Base-by-base conservation (phyloP, 2,888 invertebrate species). In the Dermolepida albohirtum region DNA sequence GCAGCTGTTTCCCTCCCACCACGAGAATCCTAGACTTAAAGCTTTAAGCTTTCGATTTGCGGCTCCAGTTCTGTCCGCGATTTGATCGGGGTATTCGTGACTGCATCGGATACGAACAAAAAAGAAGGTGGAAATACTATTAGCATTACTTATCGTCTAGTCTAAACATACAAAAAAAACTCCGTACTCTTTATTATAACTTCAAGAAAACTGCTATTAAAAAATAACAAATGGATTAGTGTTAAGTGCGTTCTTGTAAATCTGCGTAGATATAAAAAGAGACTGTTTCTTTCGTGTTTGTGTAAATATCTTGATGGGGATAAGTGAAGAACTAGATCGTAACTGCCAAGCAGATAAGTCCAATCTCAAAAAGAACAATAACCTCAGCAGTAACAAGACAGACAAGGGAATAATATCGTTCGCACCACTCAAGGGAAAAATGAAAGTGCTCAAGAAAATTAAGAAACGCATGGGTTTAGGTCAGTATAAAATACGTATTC, bases 381-480 rank as follows among this genome's bases (percentile, higher is more conserved):
- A 59, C 14, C 27, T 27, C 27, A 44, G 22, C 29, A 54, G 17
- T 14, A 54, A 54, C 40, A 40, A 41, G 41, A 59, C 64, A 64
- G 76, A 76, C 66, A 77, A 79, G 72, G 74, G 72, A 64, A 76
- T 76, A 72, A 84, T 82, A 70, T 82, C 85, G 64, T 82, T 86
- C 70, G 84, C 86, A 67, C 86, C 87, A 6, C 76, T 87, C 68
- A 85, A 85, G 74, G 86, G 86, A 82, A 94, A 94, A 85, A 94
- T 95, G 93, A 94, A 94, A 86, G 92, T 95, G 71, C 85, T 95
- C 72, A 95, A 95, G 87, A 95, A 94, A 82, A 92, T 95, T 78
- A 94, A 94, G 84, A 90, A 90, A 79, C 92, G 93, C 79, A 94
- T 95, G 82, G 94, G 95, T 78, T 84, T 95, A 83, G 94, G 95